phyloP scores from a whole-genome alignment of 1,140 invertebrate species.

The Lordiphosa mommai region DNA sequence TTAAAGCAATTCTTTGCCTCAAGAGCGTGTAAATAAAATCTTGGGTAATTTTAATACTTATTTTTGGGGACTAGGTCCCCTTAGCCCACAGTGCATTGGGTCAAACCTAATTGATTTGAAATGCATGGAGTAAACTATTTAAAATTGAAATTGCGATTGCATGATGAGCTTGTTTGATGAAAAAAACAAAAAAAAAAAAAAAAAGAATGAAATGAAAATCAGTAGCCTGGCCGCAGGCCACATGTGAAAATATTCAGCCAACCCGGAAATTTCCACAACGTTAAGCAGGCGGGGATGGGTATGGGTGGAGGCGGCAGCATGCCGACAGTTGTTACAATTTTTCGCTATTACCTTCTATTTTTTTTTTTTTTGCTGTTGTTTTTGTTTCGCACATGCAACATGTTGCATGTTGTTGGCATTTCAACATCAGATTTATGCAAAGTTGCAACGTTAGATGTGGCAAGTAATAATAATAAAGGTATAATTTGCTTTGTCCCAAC shows the following conservation, averaged over 20 bases:
- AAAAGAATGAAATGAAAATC: constrained; percentile 3
- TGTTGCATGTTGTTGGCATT: constrained; percentile 62
- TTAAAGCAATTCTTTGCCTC: too few species aligned
- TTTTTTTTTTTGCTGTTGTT: constrained; percentile 8
- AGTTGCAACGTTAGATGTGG: constrained; percentile 23
- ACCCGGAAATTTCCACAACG: constrained; percentile 50
- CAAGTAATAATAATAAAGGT: constrained; percentile 10
- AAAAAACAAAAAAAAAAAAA: neutral
- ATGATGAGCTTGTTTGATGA: neutral
- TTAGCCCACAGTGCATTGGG: neutral
- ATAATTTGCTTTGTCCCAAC: constrained; percentile 1
- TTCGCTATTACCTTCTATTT: constrained; percentile 27
- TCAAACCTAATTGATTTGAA: constrained; percentile 4
- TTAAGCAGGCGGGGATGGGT: constrained; percentile 12
- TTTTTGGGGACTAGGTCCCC: too few species aligned
- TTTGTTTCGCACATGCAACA: constrained; percentile 63
- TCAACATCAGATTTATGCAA: constrained; percentile 48
- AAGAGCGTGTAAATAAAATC: too few species aligned
- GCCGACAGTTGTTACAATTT: constrained; percentile 53
- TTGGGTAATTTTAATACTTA: too few species aligned
- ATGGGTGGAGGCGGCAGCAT: neutral
- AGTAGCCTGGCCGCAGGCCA: constrained; percentile 12
- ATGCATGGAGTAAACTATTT: constrained; percentile 4
- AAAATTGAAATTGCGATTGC: neutral
- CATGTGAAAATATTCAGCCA: constrained; percentile 41